These are phyloP conservation scores for Probosciger aterrimus DNA, from an alignment of 2,113 vertebrate species.

Conservation along the genomic window DNA sequence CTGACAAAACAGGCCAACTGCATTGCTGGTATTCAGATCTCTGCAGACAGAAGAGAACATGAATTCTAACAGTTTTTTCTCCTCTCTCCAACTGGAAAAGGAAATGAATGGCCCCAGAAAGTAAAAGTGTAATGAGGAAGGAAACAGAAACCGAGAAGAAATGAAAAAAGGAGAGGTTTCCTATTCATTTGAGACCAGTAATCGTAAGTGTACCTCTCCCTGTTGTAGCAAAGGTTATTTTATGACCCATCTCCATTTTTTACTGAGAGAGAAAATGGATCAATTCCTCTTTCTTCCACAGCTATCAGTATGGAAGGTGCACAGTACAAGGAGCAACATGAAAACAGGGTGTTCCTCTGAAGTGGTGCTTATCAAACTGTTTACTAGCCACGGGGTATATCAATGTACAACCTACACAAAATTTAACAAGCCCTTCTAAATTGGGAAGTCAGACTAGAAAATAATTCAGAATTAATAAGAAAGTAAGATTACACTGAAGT, in stretches of 20 bases:
- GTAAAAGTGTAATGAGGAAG: background rate
- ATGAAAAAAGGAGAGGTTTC: background rate
- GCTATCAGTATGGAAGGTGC: background rate
- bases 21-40: background rate
- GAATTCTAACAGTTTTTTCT: background rate
- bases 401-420: background rate
- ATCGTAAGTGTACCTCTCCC: background rate
- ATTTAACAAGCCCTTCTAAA: background rate
- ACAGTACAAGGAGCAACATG: background rate
- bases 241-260: background rate
- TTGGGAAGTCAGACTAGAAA: background rate
- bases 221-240: background rate
- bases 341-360: background rate
- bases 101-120: background rate
- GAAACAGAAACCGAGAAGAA: background rate
- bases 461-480: background rate
- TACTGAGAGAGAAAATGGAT: background rate
- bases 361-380: background rate
- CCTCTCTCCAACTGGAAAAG: background rate
- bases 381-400: background rate
- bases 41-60: background rate
- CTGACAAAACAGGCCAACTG: background rate
- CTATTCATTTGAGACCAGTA: background rate
- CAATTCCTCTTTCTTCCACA: background rate
- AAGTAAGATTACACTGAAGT: background rate